A percentile compares a stretch with the other conserved stretches of the same genome.
These are phyloP conservation scores for Artibeus lituratus DNA, from an alignment of 2,797 vertebrate species.

Conservation along the genomic window DNA sequence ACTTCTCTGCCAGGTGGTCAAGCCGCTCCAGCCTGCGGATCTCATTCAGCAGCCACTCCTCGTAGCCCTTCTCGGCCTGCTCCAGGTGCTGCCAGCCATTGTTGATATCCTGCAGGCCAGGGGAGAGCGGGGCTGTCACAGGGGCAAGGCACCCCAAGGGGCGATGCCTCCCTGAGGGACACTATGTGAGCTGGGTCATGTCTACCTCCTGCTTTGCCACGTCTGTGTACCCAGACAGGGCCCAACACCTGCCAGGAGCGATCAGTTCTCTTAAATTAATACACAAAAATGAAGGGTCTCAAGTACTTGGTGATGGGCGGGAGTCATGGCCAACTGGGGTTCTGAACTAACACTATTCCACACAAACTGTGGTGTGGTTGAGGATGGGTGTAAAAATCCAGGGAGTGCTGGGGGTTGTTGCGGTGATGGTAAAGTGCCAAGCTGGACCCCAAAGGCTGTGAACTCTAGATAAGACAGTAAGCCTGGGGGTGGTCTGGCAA, in stretches of 20 bases:
- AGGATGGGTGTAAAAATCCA: neutral
- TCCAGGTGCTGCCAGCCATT: conserved; percentile 92
- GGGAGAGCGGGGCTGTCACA: neutral
- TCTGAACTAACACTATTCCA: neutral
- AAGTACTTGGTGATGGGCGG: neutral
- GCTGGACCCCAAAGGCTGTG: neutral
- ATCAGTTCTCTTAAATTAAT: neutral
- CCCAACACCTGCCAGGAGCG: neutral
- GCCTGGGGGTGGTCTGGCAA: neutral
- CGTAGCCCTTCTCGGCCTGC: conserved; percentile 94
- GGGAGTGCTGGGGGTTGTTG: too few species aligned
- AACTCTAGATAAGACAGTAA: neutral
- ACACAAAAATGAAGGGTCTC: neutral
- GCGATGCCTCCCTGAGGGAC: neutral
- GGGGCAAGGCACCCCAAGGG: too few species aligned
- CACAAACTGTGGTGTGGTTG: neutral
- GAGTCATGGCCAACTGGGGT: neutral
- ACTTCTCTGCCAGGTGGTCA: conserved; percentile 95
- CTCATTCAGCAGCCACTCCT: conserved; percentile 96
- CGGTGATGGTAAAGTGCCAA: neutral
- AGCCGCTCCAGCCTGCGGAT: conserved; percentile 93
- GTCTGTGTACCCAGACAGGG: neutral
- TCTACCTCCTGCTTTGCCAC: neutral
- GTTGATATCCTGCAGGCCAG: conserved; percentile 88
- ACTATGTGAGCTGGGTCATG: neutral